Base-by-base conservation (phyloP, 2,888 invertebrate genomes). In the Chymomyza amoena region DNA sequence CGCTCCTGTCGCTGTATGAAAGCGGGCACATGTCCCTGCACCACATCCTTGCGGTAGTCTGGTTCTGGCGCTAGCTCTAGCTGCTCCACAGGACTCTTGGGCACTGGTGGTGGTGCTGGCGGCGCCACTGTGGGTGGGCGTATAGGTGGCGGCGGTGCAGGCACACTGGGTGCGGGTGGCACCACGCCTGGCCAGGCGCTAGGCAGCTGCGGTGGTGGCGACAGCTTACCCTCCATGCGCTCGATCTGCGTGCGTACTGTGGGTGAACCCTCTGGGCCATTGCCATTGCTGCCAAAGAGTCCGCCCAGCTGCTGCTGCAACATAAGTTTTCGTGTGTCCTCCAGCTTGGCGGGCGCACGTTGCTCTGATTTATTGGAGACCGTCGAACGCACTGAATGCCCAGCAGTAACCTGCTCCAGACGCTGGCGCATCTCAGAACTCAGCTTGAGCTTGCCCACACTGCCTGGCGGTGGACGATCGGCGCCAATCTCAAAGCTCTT, bases 371-470 rank as follows among this genome's bases (percentile, higher is more conserved):
- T 93, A 25, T 95, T 95, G 16, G 96, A 95, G 6, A 95, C 94
- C 13, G 96, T 96, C 0, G 95, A 95, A 25, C 97, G 93, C 0
- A 97, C 95, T 3, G 97, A 97, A 90, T 97, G 97, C 81, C 96
- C 96, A 0, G 97, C 96, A 0, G 97, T 97, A 0, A 97, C 97
- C 90, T 96, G 94, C 90, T 98, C 98, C 71, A 98, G 90, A 75
- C 97, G 93, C 87, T 97, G 96, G 15, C 97, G 94, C 97, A 98
- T 98, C 92, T 98, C 97, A 0, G 96, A 96, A 88, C 97, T 97
- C 9, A 98, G 93, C 85, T 97, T 96, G 1, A 98, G 91, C 90
- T 98, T 98, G 0, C 98, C 97, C 5, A 98, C 96, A 89, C 97
- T 97, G 2, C 97, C 97, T 0, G 97, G 97, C 0, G 95, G 95